Evolutionary conservation across 2,797 vertebrate species (phyloP), one percentile per base, ranked within the genome.

Genomic region (Acipenser transmontanus): DNA sequence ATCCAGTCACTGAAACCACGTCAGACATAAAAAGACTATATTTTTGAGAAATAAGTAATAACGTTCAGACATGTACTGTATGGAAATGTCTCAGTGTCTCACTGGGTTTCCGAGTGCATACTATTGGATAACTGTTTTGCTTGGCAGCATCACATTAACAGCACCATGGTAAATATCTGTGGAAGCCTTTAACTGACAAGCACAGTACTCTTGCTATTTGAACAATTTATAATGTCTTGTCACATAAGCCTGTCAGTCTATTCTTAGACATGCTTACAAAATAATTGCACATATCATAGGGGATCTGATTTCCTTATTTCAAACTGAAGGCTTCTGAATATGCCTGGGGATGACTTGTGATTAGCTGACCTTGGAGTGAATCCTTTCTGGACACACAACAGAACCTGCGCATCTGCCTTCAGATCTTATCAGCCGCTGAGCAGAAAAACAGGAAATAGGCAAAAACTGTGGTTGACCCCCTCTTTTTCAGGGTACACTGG

Each of bases 351-450:
- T 57, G 54, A 13, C 60, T 8, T 14, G 60, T 61, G 60, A 61
- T 61, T 61, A 61, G 47, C 14, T 61, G 60, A 61, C 60, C 60
- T 61, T 61, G 60, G 17, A 61, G 47, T 61, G 1, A n/a, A 61
- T 61, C 17, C 17, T 14, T 61, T 61, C 60, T 61, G 60, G 60
- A 61, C 12, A 61, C 17, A 61, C 17, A 34, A 47, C 60, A 34
- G 60, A 61, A 61, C 17, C 17, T 47, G 7, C 14, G 6, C 17
- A 47, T 61, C 47, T 61, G 60, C 60, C 17, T 13, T 2, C 17
- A 8, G 60, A 61, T 61, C 60, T 61, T 61, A 47, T 61, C 60
- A 8, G 14, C 7, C 8, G 11, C 1, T 61, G 17, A 61, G 60
- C 60, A 61, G 6, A 8, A 61, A 61, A 20, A 61, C 60, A 61